Base-by-base conservation (phyloP, 1,140 invertebrate genomes). In the Metaphire vulgaris region DNA sequence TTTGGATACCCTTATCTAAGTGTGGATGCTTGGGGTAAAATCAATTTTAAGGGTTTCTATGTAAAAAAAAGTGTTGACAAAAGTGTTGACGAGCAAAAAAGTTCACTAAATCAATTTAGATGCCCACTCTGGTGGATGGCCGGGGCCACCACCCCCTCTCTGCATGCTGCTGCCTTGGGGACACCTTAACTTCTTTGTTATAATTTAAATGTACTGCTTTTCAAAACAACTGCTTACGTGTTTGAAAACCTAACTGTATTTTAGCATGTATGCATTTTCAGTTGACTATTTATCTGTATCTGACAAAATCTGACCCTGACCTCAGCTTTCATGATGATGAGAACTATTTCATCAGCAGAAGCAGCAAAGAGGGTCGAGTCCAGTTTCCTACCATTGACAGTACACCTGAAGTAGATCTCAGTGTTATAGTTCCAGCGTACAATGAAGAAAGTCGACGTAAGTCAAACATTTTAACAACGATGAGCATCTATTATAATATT, bases 371-470 rank as follows among this genome's bases (percentile, higher is more conserved):
- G 15, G 81, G 87, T 80, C 89, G 87, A 76, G 79, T 87, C 72
- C 80, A 83, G 79, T 96, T 97, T 86, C 92, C 95, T 30, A 90
- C 89, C 26, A 86, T 96, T 66, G 82, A 89, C 64, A 92, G 97
- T 79, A 80, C 88, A 2, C 87, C 89, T 74, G 89, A 88, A 75
- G 79, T 94, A 29, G 88, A 92, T 83, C 87, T 98, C 34, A 94
- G 93, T 87, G 91, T 99, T 14, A 90, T 98, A 80, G 89, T 99
- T 78, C 96, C 96, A 81, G 95, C 96, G n/a, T 99, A 95, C 82
- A 95, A 98, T 90, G 96, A 99, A 88, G 92, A 97, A 87, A 82
- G 90, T 79, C 89, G 96, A 88, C 89, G 95, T 96, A 90, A 90
- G 90, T 88, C 64, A 33, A 2, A 77, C 15, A 26, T 69, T 71